Base-by-base conservation (phyloP, 2,888 invertebrate genomes). In the Tetanocera ferruginea region DNA sequence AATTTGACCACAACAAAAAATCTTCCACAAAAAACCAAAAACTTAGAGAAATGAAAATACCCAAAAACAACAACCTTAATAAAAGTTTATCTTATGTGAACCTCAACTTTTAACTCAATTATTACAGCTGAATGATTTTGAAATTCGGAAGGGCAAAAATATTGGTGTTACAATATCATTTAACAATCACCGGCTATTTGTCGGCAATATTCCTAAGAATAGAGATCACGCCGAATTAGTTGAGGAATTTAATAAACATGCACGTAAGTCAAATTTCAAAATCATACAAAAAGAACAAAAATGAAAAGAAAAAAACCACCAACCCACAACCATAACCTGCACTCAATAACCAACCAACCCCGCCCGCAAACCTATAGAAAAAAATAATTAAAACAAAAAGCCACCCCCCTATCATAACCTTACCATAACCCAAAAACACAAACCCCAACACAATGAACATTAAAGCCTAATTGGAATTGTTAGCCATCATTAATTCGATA, bases 131-230 rank as follows among this genome's bases (percentile, higher is more conserved):
- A 97, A 98, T 95, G 97, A 97, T 95, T 96, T 95, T 95, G 98
- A 98, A 95, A 97, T 98, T 95, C 95, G 96, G 94, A 97, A 97
- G 94, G 97, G 97, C 93, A 98, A 98, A 95, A 96, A 96, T 94
- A 96, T 98, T 95, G 98, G 98, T 94, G 97, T 98, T 92, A 98
- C 97, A 93, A 95, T 98, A 94, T 98, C 98, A 93, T 97, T 97
- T 95, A 98, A 98, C 95, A 98, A 98, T 95, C 97, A 97, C 93
- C 96, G 98, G 94, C 96, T 98, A 94, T 98, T 98, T 96, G 97
- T 98, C 94, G 98, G 98, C 93, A 98, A 98, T 97, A 98, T 98
- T 94, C 98, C 98, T 94, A 98, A 98, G 95, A 97, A 96, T 95
- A 97, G 97, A 95, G 97, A 97, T 94, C 96, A 95, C 94, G 97